Conservation (phyloP, 2,113 vertebrate genomes). For the Telmatochromis sp. region DNA sequence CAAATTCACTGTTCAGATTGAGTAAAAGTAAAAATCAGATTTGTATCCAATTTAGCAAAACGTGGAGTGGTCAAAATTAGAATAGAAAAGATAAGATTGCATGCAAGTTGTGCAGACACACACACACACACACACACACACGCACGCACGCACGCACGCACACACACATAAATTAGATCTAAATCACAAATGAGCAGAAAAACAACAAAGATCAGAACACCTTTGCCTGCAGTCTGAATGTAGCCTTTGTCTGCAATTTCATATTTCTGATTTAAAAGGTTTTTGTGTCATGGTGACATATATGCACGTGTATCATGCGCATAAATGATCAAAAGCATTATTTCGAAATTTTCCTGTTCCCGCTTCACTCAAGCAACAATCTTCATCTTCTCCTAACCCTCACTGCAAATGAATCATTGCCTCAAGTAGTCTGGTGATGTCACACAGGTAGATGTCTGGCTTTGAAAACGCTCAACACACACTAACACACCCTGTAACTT, state of each 20-base stretch:
- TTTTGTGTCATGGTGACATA: slow-evolving; percentile 8
- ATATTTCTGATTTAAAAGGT: neutral
- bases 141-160: no score
- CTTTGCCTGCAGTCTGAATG: neutral
- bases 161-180: neutral
- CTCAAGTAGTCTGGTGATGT: slow-evolving; percentile 19
- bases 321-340: slow-evolving; percentile 6
- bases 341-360: slow-evolving; percentile 1
- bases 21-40: neutral
- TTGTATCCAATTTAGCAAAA: neutral
- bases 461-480: neutral
- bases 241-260: neutral
- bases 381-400: slow-evolving; percentile 25
- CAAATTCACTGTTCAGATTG: neutral
- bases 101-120: neutral
- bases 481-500: neutral
- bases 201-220: neutral
- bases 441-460: neutral
- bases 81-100: neutral
- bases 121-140: rapidly evolving
- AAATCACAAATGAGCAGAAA: neutral
- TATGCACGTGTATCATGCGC: neutral
- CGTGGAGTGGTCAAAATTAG: neutral
- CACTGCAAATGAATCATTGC: slow-evolving; percentile 29
- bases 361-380: slow-evolving; percentile 38